phyloP scores from a whole-genome alignment of 1,140 invertebrate species.

The Polypedilum pembai region DNA sequence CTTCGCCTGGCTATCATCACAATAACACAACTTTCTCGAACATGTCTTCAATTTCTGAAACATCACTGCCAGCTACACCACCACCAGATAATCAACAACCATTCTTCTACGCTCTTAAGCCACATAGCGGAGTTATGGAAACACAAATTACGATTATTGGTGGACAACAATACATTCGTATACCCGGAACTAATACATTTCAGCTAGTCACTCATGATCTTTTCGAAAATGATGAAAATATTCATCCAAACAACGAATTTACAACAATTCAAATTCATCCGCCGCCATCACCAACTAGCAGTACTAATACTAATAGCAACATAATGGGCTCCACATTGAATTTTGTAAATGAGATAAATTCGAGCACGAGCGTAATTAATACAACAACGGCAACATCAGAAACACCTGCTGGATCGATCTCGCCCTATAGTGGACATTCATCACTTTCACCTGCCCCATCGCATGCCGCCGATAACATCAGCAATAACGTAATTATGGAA shows the following conservation, averaged over 20 bases:
- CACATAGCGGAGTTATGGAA: slow-evolving; percentile 34
- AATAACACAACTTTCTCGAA: slow-evolving; percentile 18
- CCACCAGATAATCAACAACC: slow-evolving; percentile 31
- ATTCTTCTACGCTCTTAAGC: slow-evolving; percentile 32
- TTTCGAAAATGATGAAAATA: slow-evolving; percentile 40
- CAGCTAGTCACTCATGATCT: slow-evolving; percentile 44
- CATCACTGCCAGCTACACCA: slow-evolving; percentile 31
- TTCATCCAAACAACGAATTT: slow-evolving; percentile 36
- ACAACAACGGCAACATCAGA: slow-evolving; percentile 35
- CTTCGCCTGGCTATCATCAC: neutral
- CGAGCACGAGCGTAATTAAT: slow-evolving; percentile 34
- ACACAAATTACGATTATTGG: slow-evolving; percentile 42
- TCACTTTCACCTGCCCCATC: slow-evolving; percentile 33
- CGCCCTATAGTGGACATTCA: slow-evolving; percentile 41
- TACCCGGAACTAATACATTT: slow-evolving; percentile 45
- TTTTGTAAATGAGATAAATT: slow-evolving; percentile 16
- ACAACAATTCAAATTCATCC: slow-evolving; percentile 32
- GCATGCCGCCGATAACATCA: slow-evolving; percentile 31
- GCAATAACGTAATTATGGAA: slow-evolving; percentile 21
- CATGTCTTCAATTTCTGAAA: slow-evolving; percentile 1
- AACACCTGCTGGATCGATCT: slow-evolving; percentile 36
- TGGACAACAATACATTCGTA: slow-evolving; percentile 44
- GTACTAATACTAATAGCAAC: slow-evolving; percentile 33
- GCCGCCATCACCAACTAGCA: slow-evolving; percentile 8
- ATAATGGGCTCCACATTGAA: neutral